A percentile compares a stretch with the other conserved stretches of the same genome.
Conservation (phyloP, 2,797 vertebrate genomes). For the Halcyon badia region DNA sequence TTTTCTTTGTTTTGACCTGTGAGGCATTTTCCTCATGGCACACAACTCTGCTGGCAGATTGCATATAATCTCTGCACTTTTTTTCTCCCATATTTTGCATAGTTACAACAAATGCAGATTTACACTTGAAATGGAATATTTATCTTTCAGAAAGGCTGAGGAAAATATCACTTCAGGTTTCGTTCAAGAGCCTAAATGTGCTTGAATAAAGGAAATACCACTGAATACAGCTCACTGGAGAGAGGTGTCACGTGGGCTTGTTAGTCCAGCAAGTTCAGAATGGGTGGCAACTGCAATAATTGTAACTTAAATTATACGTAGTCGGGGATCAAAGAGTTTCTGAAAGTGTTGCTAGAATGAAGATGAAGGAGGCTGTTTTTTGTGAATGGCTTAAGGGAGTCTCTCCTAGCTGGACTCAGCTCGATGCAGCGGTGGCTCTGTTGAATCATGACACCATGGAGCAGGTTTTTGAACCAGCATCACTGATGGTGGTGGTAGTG, state of each 20-base stretch:
- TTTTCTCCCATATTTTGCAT: constrained; percentile 77
- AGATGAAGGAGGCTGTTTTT: neutral
- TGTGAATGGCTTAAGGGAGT: neutral
- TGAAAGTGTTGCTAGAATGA: neutral
- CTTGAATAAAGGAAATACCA: constrained; percentile 39
- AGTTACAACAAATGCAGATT: constrained; percentile 77
- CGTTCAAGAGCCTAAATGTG: constrained; percentile 22
- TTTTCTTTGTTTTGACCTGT: constrained; percentile 83
- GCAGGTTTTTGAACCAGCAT: neutral
- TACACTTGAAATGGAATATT: constrained; percentile 75
- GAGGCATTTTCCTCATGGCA: constrained; percentile 81
- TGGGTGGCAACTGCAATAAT: neutral
- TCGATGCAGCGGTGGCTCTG: neutral
- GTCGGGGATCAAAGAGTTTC: neutral
- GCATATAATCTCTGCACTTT: constrained; percentile 82
- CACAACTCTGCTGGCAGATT: constrained; percentile 85
- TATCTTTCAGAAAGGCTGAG: constrained; percentile 53
- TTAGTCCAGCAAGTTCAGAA: constrained; percentile 45
- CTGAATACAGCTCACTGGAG: neutral
- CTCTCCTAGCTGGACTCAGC: neutral
- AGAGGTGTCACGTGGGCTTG: constrained; percentile 26
- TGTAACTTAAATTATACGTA: neutral
- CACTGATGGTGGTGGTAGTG: neutral
- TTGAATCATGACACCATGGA: neutral
- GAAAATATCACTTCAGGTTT: constrained; percentile 70